These are phyloP conservation scores for Leptoteleia sp. DNA, from an alignment of 1,140 invertebrate species.

Conservation along the genomic window DNA sequence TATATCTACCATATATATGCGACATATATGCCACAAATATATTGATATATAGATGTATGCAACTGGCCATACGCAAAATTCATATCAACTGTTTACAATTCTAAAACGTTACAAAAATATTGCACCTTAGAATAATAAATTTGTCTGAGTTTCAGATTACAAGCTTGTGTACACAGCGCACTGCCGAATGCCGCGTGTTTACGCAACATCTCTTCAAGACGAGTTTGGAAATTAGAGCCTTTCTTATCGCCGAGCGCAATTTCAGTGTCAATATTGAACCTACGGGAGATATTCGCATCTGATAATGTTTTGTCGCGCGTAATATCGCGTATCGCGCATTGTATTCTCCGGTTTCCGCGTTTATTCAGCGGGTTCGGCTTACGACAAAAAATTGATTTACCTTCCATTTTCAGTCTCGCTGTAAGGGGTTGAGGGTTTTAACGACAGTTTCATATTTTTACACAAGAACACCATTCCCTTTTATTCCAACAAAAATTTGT, in stretches of 20 bases:
- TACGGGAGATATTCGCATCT: conserved; percentile 64
- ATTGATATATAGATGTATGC: too few relatives aligned
- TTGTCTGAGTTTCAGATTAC: conserved; percentile 9
- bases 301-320: conserved; percentile 71
- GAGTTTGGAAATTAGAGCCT: conserved; percentile 75
- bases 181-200: conserved; percentile 67
- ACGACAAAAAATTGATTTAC: conserved; percentile 19
- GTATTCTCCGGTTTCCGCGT: not conserved
- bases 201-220: conserved; percentile 70
- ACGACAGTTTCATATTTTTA: too few relatives aligned
- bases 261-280: conserved; percentile 76
- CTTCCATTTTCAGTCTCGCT: conserved; percentile 12
- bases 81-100: too few relatives aligned
- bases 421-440: not conserved
- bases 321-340: conserved; percentile 37
- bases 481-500: too few relatives aligned
- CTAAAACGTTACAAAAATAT: too few relatives aligned
- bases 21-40: too few relatives aligned
- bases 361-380: conserved; percentile 22
- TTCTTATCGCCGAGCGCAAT: conserved; percentile 69
- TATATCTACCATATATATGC: too few relatives aligned
- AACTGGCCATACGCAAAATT: not conserved
- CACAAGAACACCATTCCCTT: too few relatives aligned
- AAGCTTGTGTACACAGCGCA: conserved; percentile 15
- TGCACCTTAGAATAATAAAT: conserved; percentile 16